Base-by-base conservation (phyloP, 2,888 invertebrate species). In the Drosophila monieri region DNA sequence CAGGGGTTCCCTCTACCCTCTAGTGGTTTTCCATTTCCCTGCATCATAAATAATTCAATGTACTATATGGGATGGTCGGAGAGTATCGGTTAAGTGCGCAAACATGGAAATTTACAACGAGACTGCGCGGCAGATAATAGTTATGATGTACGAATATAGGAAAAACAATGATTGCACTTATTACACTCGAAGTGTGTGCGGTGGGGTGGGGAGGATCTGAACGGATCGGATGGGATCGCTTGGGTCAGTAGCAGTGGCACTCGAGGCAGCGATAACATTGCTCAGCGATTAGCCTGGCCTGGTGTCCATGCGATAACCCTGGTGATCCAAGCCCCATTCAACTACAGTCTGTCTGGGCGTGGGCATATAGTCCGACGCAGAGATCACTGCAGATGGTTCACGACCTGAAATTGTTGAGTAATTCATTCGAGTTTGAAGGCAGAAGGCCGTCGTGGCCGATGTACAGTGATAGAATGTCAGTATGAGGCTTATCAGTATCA, bases 41-140 rank as follows among this genome's bases (percentile, higher is more conserved):
- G 55, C 47, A 51, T 57, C 23, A 61, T 61, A 68, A 61, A 69
- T 56, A 51, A 67, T 66, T 10, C 47, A 27, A 25, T 27, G 27
- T 27, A 27, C 27, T 15, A 44, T 44, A 41, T 43, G 12, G 12
- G 46, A 43, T 30, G 51, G 41, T 43, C 43, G 21, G 21, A 48
- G 32, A 39, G 64, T 73, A 74, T 67, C 55, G 52, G 41, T 25
- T 30, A 53, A 67, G 32, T 66, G 53, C 51, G 65, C 73, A 73
- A 74, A 81, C 75, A 77, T 83, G 81, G 85, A 81, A 81, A 85
- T 85, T 85, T 81, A 76, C 81, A 83, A 83, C 84, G 58, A 51
- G 57, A 64, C 43, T 56, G 58, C 52, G 64, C 47, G 57, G 53
- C 46, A 67, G 76, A 76, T 78, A 80, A 69, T 75, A 52, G 37